Base-by-base conservation (phyloP, 2,797 vertebrate genomes). In the Typhlichthys eigenmanni region DNA sequence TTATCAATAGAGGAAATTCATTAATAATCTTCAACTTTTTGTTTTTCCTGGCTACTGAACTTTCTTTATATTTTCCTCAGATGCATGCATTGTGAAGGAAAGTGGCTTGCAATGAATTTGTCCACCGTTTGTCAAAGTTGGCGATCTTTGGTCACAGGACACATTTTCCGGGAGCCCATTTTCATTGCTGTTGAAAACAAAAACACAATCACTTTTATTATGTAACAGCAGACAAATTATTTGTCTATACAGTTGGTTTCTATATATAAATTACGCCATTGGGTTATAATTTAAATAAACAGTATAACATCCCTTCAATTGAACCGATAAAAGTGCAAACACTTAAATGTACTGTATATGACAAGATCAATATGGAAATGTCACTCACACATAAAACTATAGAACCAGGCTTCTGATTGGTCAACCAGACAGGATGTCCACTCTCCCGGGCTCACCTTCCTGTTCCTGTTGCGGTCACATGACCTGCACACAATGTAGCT, bases 401-500 rank as follows among this genome's bases (percentile, higher is more conserved):
- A 24, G 1, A 89, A 82, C 87, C 85, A 90, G 75, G 58, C 78
- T 82, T 93, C 92, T 1, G 89, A 91, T 61, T 71, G 86, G 72
- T 85, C 86, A 71, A 93, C 87, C 74, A 86, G 80, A 70, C 87
- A 93, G 69, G 72, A 75, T 3, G 90, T 89, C 93, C 92, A 89
- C 79, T 93, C 92, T 51, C 32, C 77, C 82, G 90, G 79, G 79
- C 87, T 92, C 79, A 93, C 91, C 85, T 92, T 85, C 76, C 82
- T 89, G 87, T 90, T 93, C 68, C 75, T 85, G 80, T 92, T 85
- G 53, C 14, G 84, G 83, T 91, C 90, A 87, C 89, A 92, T 82
- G 90, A 90, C 87, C 91, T 87, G 55, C 58, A 74, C 75, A 78
- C 66, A 77, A 55, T 2, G 1, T 16, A 52, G 50, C 29, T 24